A percentile compares a stretch with the other conserved stretches of the same genome.
Conservation (phyloP, 1,140 invertebrate species). For the Microvelia longipes region DNA sequence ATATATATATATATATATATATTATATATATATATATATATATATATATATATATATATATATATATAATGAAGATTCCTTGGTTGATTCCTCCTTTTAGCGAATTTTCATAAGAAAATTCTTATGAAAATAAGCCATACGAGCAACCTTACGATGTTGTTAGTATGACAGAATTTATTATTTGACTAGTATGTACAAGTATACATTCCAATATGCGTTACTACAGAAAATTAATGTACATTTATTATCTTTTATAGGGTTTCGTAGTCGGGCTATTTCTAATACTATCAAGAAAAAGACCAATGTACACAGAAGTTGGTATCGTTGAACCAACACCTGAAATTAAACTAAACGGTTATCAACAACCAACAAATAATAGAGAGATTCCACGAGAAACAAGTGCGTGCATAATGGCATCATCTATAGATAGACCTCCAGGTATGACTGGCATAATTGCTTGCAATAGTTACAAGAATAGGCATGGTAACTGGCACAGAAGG, state of each 20-base stretch:
- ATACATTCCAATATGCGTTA: too few species aligned
- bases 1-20: too few species aligned
- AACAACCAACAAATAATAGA: slow-evolving; percentile 11
- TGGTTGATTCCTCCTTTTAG: too few species aligned
- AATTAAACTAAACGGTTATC: slow-evolving; percentile 6
- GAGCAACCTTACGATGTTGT: too few species aligned
- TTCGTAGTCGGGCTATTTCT: slow-evolving; percentile 30
- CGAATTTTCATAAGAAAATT: too few species aligned
- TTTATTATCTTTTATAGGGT: slow-evolving; percentile 28
- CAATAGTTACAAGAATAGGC: slow-evolving; percentile 56
- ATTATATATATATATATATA: too few species aligned
- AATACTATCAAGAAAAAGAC: slow-evolving; percentile 26
- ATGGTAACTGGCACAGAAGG: slow-evolving; percentile 39
- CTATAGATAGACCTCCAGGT: slow-evolving; percentile 37
- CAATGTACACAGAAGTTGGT: slow-evolving; percentile 31
- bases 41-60: too few species aligned
- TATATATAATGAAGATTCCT: too few species aligned
- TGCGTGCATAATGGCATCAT: slow-evolving; percentile 4
- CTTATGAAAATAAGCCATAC: too few species aligned
- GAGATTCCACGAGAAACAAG: background rate
- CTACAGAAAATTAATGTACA: too few species aligned
- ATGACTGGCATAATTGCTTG: slow-evolving; percentile 56
- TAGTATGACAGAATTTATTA: too few species aligned
- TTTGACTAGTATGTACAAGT: too few species aligned
- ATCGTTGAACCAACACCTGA: slow-evolving; percentile 20